Evolutionary conservation across 2,888 invertebrate genomes (phyloP), one percentile per base, ranked within the genome.

Genomic region (Acleris literana): DNA sequence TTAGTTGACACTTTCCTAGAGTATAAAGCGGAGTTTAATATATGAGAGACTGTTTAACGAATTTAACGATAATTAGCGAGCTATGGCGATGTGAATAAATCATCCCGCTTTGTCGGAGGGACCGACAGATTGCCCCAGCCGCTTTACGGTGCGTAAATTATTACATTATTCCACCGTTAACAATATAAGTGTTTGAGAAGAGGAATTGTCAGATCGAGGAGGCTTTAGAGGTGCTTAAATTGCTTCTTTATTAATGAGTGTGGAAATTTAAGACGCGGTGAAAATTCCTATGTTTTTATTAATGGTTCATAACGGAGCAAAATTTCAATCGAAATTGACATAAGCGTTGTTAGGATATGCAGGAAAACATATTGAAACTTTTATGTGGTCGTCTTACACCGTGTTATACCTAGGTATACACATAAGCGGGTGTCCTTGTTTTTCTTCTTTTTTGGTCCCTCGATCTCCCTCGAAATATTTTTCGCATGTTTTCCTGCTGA

Each of bases 11-110:
- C 46, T 53, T 61, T 61, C 22, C 51, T 4, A 54, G 22, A 29
- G 46, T 48, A 51, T 62, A 57, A 66, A 57, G 46, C 66, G 18
- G 52, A 52, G 65, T 66, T 66, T 66, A 66, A 66, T 66, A 61
- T 66, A 66, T 43, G 66, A 57, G 66, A 62, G 66, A 52, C 61
- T 66, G 66, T 53, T 66, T 66, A 66, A 62, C 66, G 46, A 66
- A 66, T 72, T 73, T 72, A 72, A 71, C 68, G 70, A 70, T 71
- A 71, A 73, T 73, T 72, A 73, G 71, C 69, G 64, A 46, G 69
- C 52, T 44, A 62, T 60, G 67, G 67, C 68, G 63, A 63, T 69
- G 66, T 62, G 65, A 69, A 72, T 73, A 68, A 71, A 73, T 73
- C 71, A 72, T 63, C 44, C 57, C 22, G 63, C 33, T 69, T 72